phyloP scores from a whole-genome alignment of 2,113 vertebrate species.

The Pyxicephalus adspersus region DNA sequence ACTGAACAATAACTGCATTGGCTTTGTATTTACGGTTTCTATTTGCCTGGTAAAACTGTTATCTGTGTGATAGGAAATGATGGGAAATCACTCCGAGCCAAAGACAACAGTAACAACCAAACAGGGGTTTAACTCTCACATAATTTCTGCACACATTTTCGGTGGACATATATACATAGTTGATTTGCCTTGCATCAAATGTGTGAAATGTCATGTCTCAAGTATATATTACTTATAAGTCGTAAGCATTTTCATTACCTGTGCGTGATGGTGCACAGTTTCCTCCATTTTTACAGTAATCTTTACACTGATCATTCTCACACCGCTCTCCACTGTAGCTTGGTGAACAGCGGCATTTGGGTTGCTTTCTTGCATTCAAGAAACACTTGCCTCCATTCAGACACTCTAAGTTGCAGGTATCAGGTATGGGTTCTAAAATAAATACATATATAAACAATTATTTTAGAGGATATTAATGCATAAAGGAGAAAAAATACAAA shows the following conservation, averaged over 20 bases:
- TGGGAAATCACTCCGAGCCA: not conserved
- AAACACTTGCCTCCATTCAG: conserved; percentile 92
- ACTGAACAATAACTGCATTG: too few species aligned
- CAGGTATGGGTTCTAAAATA: conserved; percentile 73
- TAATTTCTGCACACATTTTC: too few species aligned
- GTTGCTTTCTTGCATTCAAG: conserved; percentile 87
- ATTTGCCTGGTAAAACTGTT: too few species aligned
- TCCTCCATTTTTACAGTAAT: conserved; percentile 92
- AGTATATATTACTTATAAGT: too few species aligned
- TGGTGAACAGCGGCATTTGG: conserved; percentile 94
- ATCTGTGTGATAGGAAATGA: not conserved
- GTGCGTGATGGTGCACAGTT: conserved; percentile 89
- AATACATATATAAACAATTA: not conserved
- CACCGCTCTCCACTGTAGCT: conserved; percentile 90
- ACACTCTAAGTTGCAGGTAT: conserved; percentile 84
- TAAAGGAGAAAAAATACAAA: not conserved
- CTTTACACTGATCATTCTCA: conserved; percentile 89
- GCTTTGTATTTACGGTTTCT: too few species aligned
- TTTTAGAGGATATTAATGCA: not conserved
- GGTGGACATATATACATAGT: too few species aligned
- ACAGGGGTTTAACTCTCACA: too few species aligned
- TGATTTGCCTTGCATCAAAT: too few species aligned
- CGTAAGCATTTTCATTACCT: conserved; percentile 67
- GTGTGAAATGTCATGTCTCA: too few species aligned
- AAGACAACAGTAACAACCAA: too few species aligned